Conservation (phyloP, 2,888 invertebrate genomes). For the Aleiodes alternator region DNA sequence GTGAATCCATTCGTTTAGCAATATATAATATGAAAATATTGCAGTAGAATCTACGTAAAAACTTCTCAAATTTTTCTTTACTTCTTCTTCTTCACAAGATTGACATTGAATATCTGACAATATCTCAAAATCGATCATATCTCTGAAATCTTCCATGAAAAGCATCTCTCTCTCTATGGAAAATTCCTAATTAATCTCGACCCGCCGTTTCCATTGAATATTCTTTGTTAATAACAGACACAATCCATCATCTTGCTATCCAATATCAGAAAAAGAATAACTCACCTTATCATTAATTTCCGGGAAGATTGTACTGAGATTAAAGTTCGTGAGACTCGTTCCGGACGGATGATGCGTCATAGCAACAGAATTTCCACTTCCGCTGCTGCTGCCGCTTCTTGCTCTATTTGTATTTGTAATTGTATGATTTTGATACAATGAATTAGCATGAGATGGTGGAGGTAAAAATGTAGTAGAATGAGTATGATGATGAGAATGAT, state of each 20-base stretch:
- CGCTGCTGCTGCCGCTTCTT: slow-evolving; percentile 45
- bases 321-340: slow-evolving; percentile 84
- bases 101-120: no score
- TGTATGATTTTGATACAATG: slow-evolving; percentile 71
- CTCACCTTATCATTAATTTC: slow-evolving; percentile 83
- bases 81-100: no score
- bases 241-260: neutral
- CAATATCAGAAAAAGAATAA: neutral
- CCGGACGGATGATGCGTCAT: slow-evolving; percentile 74
- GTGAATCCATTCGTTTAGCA: no score
- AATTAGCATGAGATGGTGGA: slow-evolving; percentile 62
- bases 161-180: no score
- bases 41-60: no score
- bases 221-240: no score
- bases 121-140: no score
- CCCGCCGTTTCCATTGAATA: no score
- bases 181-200: no score
- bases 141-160: no score
- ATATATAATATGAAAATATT: no score
- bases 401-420: slow-evolving; percentile 64
- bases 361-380: slow-evolving; percentile 63
- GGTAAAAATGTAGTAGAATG: slow-evolving; percentile 62
- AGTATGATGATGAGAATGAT: slow-evolving; percentile 64
- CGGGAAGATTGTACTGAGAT: slow-evolving; percentile 89
- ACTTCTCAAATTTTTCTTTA: no score